Percentiles rank a stretch among this genome's conserved stretches.
phyloP scores from a whole-genome alignment of 1,140 invertebrate species.

The Dreissena rostriformis region DNA sequence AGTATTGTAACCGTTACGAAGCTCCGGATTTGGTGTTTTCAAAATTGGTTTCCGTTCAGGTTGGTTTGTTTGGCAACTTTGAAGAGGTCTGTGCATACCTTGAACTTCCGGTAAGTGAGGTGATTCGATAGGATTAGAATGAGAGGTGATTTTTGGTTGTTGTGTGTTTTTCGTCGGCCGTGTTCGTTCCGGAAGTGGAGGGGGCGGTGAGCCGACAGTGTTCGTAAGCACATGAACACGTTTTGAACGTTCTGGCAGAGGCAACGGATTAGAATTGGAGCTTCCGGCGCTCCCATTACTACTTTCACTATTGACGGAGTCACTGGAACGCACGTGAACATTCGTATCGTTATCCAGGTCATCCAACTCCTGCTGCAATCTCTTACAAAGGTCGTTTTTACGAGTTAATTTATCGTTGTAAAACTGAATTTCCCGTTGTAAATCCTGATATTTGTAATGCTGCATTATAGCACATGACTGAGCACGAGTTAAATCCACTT shows the following conservation, averaged over 20 bases:
- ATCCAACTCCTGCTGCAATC: constrained; percentile 85
- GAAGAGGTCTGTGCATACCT: background rate
- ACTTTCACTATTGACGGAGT: constrained; percentile 16
- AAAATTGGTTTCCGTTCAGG: constrained; percentile 53
- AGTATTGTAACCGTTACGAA: constrained; percentile 32
- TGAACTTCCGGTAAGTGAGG: background rate
- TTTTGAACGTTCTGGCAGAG: constrained; percentile 42
- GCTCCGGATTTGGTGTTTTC: constrained; percentile 27
- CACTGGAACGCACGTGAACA: constrained; percentile 15
- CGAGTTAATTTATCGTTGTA: constrained; percentile 85
- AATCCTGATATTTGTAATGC: constrained; percentile 85
- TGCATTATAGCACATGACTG: constrained; percentile 82
- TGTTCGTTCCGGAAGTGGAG: constrained; percentile 40
- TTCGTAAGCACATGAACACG: constrained; percentile 15
- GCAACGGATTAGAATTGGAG: constrained; percentile 30
- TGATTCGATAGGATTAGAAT: no score
- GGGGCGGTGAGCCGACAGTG: background rate
- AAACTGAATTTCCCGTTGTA: constrained; percentile 85
- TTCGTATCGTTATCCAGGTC: constrained; percentile 83
- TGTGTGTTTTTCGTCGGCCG: background rate
- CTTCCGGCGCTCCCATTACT: constrained; percentile 1
- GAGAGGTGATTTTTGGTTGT: background rate
- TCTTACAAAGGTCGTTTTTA: constrained; percentile 85
- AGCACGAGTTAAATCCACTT: constrained; percentile 74
- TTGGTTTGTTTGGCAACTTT: background rate